Conservation (phyloP, 2,888 invertebrate species). For the Stenodera caucasica region DNA sequence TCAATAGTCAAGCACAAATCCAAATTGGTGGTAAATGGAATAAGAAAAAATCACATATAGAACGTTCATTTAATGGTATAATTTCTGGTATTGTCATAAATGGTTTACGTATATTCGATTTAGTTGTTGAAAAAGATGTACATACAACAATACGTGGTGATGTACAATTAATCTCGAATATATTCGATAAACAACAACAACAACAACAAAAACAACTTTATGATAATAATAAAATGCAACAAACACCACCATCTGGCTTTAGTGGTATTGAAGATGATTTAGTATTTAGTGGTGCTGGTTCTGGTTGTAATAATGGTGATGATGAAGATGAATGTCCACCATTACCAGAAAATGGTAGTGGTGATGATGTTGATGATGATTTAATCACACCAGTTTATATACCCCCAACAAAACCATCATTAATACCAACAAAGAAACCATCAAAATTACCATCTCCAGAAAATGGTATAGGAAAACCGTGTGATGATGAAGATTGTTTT, state of each 20-base stretch:
- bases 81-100: slow-evolving; percentile 89
- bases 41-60: slow-evolving; percentile 67
- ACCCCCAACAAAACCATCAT: slow-evolving; percentile 74
- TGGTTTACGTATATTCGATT: slow-evolving; percentile 79
- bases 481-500: slow-evolving; percentile 84
- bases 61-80: slow-evolving; percentile 83
- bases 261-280: slow-evolving; percentile 82
- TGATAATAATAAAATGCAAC: slow-evolving; percentile 73
- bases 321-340: slow-evolving; percentile 92
- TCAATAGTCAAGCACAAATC: slow-evolving; percentile 89
- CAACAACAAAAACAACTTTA: slow-evolving; percentile 62
- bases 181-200: slow-evolving; percentile 65
- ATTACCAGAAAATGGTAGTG: slow-evolving; percentile 73
- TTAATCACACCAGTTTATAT: slow-evolving; percentile 91
- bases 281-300: slow-evolving; percentile 89
- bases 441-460: slow-evolving; percentile 5
- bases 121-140: slow-evolving; percentile 81
- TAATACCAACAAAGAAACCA: slow-evolving; percentile 57
- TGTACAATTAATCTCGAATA: slow-evolving; percentile 75
- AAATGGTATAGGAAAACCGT: slow-evolving; percentile 39
- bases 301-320: slow-evolving; percentile 85
- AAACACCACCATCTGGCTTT: slow-evolving; percentile 85
- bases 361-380: slow-evolving; percentile 71
- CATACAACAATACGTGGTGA: slow-evolving; percentile 79
- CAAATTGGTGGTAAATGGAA: slow-evolving; percentile 86